Percentiles rank a stretch among this genome's conserved stretches.
Evolutionary conservation across 2,888 invertebrate species (phyloP).

Genomic region (Pseudococcus viburni): DNA sequence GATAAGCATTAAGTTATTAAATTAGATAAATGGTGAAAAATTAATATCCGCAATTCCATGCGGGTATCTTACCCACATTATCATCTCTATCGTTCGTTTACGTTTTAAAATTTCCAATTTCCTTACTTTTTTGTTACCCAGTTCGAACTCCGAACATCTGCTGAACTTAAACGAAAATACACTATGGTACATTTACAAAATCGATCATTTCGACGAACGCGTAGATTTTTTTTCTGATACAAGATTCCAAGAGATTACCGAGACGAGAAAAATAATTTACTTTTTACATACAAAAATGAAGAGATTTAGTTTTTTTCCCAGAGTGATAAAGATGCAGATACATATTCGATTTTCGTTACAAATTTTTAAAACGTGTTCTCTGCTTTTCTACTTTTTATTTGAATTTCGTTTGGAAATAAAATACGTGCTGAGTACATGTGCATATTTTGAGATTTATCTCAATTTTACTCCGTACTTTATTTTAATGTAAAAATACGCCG

Average conservation of each 20-base stretch:
- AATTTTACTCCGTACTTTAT: slow-evolving; percentile 1
- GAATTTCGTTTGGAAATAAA: background rate
- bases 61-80: too few relatives aligned
- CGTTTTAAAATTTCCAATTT: too few relatives aligned
- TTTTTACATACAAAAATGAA: background rate
- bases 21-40: too few relatives aligned
- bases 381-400: background rate
- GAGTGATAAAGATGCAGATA: background rate
- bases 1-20: background rate
- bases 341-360: slow-evolving; percentile 5
- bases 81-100: too few relatives aligned
- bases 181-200: background rate
- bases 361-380: background rate
- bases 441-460: slow-evolving; percentile 11
- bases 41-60: too few relatives aligned
- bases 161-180: background rate
- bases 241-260: background rate
- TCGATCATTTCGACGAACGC: background rate
- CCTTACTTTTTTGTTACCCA: too few relatives aligned
- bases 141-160: background rate
- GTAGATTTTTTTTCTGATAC: background rate
- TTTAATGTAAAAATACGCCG: background rate
- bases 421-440: background rate
- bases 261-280: background rate
- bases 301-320: background rate